Evolutionary conservation across 2,113 vertebrate species (phyloP).

Genomic region (Seriola rivoliana): DNA sequence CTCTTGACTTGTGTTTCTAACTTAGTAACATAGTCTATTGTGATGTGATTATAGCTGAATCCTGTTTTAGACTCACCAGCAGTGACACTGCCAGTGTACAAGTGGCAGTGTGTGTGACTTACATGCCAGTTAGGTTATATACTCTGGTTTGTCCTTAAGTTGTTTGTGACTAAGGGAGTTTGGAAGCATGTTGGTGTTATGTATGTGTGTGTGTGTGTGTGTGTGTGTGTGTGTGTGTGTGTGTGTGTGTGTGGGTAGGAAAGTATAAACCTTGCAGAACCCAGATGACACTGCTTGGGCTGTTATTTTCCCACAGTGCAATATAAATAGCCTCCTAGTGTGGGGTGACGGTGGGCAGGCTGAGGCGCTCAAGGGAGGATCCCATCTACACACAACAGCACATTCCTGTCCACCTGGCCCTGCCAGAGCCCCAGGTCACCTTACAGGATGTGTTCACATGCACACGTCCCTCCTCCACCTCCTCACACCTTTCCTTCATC

Average conservation of each 20-base stretch:
- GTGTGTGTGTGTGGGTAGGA: constrained; percentile 24
- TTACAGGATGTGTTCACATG: constrained; percentile 73
- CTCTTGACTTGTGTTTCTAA: background rate
- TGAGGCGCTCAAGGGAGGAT: constrained; percentile 74
- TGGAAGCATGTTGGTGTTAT: constrained; percentile 8
- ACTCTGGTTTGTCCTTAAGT: constrained; percentile 20
- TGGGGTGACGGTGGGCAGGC: constrained; percentile 75
- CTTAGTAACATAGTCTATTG: background rate
- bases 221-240: constrained; percentile 18
- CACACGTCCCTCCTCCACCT: constrained; percentile 15
- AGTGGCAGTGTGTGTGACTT: background rate
- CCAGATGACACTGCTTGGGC: constrained; percentile 60
- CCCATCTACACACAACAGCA: constrained; percentile 80
- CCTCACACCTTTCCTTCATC: constrained; percentile 64
- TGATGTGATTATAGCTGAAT: background rate
- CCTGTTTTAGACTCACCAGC: background rate
- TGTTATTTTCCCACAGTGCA: constrained; percentile 82
- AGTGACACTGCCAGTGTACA: background rate
- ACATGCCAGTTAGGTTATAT: background rate
- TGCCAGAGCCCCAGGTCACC: constrained; percentile 75
- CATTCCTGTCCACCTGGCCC: constrained; percentile 83
- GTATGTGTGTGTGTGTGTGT: constrained; percentile 30
- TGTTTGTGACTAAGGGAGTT: constrained; percentile 43
- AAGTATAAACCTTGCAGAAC: constrained; percentile 67
- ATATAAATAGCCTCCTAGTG: constrained; percentile 84